Base-by-base conservation (phyloP, 2,113 vertebrate species). In the Austrofundulus limnaeus region DNA sequence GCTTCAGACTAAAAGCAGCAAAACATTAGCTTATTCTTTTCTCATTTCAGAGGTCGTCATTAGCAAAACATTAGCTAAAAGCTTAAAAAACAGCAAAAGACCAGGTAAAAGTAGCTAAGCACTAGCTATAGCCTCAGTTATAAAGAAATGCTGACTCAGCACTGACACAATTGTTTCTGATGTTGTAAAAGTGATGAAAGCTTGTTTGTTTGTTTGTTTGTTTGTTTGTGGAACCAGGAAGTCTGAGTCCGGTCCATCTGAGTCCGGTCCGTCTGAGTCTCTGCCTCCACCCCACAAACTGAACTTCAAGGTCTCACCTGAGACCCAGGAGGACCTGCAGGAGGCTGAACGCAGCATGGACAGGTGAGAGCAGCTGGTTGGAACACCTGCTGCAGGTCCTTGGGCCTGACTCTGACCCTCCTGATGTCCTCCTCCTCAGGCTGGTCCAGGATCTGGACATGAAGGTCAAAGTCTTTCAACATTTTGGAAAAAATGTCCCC, bases 301-400 rank as follows among this genome's bases (percentile, higher is more conserved):
- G 4, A 87, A 92, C 21, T 99, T 99, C 85, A 97, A 94, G 90
- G 94, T 99, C 88, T 96, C 93, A 0, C 87, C 95, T 0, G 96
- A 98, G 68, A 88, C 96, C 64, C 95, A 94, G 90, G 92, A 41
- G 0, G 93, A 96, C 87, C 96, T 99, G 0, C 95, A 98, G 81
- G 90, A 94, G 5, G 97, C 97, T 66, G 95, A 98, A 80, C 92
- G 93, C 80, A 94, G 93, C 68, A 92, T 98, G 66, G 88, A 97
- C 90, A 94, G 84, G 97, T 98, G 78, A 94, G 94, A 65, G 7
- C 3, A 11, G 38, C 47, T 10, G 5, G 21, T 11, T 12, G 25
- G 15, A 8, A 25, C 15, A 7, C 48, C 14, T 24, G 4, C 13
- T 23, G 21, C 6, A 21, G 19, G n/a, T 17, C 15, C 24, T 15